Evolutionary conservation across 2,113 vertebrate species (phyloP).

Genomic region (Clarias batrachus): DNA sequence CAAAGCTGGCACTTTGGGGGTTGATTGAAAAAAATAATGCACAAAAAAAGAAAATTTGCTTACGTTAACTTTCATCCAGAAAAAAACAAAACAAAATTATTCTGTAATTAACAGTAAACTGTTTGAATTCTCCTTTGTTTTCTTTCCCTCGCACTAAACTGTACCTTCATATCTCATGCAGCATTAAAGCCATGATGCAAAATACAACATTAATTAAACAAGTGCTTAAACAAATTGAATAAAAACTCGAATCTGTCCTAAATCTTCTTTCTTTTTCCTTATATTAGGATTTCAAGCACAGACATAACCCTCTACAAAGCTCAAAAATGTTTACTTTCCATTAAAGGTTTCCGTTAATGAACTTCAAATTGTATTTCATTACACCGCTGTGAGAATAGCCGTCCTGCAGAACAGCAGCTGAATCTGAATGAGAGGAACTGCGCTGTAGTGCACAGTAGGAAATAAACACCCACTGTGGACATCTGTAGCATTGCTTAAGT

Average conservation of each 20-base stretch:
- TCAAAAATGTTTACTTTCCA: not conserved
- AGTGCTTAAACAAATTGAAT: not conserved
- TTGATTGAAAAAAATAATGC: not conserved
- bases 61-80: not conserved
- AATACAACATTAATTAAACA: not conserved
- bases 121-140: constrained; percentile 53
- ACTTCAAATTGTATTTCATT: not conserved
- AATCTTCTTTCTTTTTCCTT: not conserved
- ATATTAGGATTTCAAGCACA: not conserved
- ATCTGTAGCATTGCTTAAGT: not conserved
- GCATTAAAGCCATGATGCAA: not conserved
- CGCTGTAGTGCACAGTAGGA: not conserved
- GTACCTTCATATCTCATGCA: not conserved
- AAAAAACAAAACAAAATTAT: not conserved
- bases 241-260: not conserved
- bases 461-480: not conserved
- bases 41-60: not conserved
- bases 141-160: constrained; percentile 52
- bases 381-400: not conserved
- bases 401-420: not conserved
- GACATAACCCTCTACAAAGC: not conserved
- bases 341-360: not conserved
- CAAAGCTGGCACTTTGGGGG: not conserved
- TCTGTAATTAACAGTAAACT: constrained; percentile 50
- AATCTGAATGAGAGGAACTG: not conserved